A percentile compares a stretch with the other conserved stretches of the same genome.
These are phyloP conservation scores for Leptestheria dahalacensis DNA, from an alignment of 1,140 invertebrate genomes.

Conservation along the genomic window DNA sequence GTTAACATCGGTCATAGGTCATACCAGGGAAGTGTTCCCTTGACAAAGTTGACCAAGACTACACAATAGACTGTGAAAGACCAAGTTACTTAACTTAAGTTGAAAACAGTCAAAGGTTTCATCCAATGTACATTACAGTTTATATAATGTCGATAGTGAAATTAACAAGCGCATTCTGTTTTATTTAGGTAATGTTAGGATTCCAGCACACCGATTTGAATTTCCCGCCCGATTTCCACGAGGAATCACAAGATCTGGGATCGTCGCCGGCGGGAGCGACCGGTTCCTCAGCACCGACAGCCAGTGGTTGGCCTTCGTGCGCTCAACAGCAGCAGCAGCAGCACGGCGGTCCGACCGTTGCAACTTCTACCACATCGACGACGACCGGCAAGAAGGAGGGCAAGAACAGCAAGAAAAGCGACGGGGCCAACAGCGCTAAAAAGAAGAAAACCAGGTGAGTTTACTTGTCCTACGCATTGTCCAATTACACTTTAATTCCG, in stretches of 20 bases:
- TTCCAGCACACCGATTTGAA: slow-evolving; percentile 22
- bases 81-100: no score
- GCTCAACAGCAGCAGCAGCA: no score
- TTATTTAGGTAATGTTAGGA: slow-evolving; percentile 45
- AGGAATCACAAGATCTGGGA: background rate
- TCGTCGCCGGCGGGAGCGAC: slow-evolving; percentile 5
- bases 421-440: slow-evolving; percentile 73
- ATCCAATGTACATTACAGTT: background rate
- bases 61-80: no score
- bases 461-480: slow-evolving; percentile 6
- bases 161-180: background rate
- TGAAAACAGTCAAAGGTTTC: background rate
- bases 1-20: no score
- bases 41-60: no score
- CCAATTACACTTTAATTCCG: background rate
- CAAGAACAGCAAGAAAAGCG: slow-evolving; percentile 61
- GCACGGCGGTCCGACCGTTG: background rate
- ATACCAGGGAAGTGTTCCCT: no score
- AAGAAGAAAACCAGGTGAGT: slow-evolving; percentile 83
- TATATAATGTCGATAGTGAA: no score
- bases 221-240: slow-evolving; percentile 16
- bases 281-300: background rate
- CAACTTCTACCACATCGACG: slow-evolving; percentile 7
- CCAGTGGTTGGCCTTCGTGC: slow-evolving; percentile 1
- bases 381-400: slow-evolving; percentile 41